These are phyloP conservation scores for Arvicanthis niloticus DNA, from an alignment of 2,113 vertebrate species.

Conservation along the genomic window DNA sequence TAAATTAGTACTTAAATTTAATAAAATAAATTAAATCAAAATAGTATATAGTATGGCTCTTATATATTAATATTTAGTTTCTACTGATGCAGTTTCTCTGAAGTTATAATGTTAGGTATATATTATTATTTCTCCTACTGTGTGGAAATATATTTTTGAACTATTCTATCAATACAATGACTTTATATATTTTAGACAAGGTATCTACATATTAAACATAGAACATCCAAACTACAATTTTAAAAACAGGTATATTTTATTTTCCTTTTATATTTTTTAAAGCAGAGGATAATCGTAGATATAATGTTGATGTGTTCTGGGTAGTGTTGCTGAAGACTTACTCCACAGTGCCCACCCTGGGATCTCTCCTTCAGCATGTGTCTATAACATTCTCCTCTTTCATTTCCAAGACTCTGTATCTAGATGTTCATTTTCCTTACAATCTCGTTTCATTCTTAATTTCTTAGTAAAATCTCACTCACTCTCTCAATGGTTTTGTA, in stretches of 20 bases:
- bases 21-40: constrained; percentile 33
- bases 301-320: background rate
- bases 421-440: background rate
- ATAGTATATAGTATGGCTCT: background rate
- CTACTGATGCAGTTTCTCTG: background rate
- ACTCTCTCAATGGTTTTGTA: background rate
- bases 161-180: background rate
- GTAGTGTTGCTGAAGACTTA: background rate
- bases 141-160: constrained; percentile 15
- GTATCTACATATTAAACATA: background rate
- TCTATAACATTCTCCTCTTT: background rate
- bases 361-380: background rate
- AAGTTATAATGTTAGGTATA: background rate
- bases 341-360: background rate
- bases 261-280: background rate
- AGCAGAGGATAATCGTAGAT: background rate
- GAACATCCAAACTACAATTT: background rate
- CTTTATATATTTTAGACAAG: background rate
- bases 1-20: background rate
- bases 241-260: background rate
- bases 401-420: background rate
- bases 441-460: background rate
- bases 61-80: background rate
- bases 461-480: background rate
- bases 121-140: background rate